Conservation (phyloP, 92 coral and sea anemone species). For the Galaxea fascicularis region DNA sequence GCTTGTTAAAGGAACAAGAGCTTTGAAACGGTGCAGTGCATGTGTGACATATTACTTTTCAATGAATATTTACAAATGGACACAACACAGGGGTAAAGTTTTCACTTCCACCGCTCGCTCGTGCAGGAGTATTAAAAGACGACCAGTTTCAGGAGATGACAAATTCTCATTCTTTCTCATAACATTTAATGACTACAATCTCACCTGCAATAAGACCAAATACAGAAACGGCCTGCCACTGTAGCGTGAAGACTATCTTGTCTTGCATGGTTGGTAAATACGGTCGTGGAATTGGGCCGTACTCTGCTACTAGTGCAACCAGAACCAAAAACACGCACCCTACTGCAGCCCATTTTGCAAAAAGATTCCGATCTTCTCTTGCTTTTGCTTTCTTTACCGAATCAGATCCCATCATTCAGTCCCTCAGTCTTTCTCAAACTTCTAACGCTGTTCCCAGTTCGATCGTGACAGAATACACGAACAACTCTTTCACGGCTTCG, state of each 20-base stretch:
- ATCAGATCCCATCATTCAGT: constrained; percentile 28
- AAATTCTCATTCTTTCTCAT: neutral
- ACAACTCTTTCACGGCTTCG: no score
- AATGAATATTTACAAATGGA: no score
- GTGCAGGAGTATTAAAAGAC: no score
- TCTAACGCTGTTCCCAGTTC: neutral
- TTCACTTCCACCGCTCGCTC: no score
- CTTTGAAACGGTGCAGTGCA: no score
- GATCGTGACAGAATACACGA: neutral
- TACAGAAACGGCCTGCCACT: constrained; percentile 49
- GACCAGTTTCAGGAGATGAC: neutral
- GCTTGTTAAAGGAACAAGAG: no score
- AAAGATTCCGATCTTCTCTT: constrained; percentile 32
- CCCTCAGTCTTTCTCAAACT: no score
- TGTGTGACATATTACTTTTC: no score
- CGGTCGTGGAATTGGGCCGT: constrained; percentile 47
- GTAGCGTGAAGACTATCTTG: constrained; percentile 45
- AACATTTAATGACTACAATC: neutral
- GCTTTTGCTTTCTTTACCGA: constrained; percentile 44
- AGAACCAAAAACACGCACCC: constrained; percentile 34
- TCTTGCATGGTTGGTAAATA: constrained; percentile 29
- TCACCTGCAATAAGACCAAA: constrained; percentile 35
- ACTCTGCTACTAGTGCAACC: constrained; percentile 39
- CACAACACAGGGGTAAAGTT: no score
- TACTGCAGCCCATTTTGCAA: constrained; percentile 36